phyloP scores from a whole-genome alignment of 1,140 invertebrate genomes.

The Drosophila asahinai region DNA sequence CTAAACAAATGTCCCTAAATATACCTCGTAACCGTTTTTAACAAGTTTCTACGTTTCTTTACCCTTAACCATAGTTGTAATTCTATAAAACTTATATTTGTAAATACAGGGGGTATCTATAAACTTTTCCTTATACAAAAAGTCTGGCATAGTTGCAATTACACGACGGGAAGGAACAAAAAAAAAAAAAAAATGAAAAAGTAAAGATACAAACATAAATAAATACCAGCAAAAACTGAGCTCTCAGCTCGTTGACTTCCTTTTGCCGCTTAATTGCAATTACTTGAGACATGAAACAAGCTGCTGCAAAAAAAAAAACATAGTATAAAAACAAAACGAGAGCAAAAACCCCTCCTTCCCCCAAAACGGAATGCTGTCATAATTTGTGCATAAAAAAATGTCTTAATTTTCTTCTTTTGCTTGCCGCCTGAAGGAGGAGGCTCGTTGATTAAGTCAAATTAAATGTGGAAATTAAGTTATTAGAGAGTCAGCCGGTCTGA shows the following conservation, averaged over 20 bases:
- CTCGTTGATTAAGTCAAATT: slow-evolving; percentile 66
- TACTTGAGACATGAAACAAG: slow-evolving; percentile 67
- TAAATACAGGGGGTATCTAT: not conserved
- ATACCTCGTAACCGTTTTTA: not conserved
- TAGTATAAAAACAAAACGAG: slow-evolving; percentile 16
- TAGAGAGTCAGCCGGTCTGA: slow-evolving; percentile 28
- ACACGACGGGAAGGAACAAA: not conserved
- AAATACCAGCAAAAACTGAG: slow-evolving; percentile 28
- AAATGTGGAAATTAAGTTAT: slow-evolving; percentile 71
- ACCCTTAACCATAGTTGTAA: not conserved
- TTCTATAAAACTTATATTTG: not conserved
- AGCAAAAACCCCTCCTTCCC: not conserved
- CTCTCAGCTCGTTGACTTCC: slow-evolving; percentile 59
- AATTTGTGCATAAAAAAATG: slow-evolving; percentile 59
- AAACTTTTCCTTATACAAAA: slow-evolving; percentile 7
- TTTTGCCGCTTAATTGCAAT: slow-evolving; percentile 74
- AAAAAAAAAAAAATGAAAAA: not conserved
- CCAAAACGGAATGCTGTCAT: slow-evolving; percentile 48
- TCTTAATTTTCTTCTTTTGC: slow-evolving; percentile 29
- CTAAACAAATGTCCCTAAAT: too few species aligned
- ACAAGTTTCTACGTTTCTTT: not conserved
- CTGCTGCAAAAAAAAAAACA: slow-evolving; percentile 12
- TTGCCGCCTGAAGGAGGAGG: slow-evolving; percentile 21
- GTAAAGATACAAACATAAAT: slow-evolving; percentile 10
- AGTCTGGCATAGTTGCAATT: slow-evolving; percentile 27